phyloP scores from a whole-genome alignment of 2,888 invertebrate species.

The Proisotoma minuta region DNA sequence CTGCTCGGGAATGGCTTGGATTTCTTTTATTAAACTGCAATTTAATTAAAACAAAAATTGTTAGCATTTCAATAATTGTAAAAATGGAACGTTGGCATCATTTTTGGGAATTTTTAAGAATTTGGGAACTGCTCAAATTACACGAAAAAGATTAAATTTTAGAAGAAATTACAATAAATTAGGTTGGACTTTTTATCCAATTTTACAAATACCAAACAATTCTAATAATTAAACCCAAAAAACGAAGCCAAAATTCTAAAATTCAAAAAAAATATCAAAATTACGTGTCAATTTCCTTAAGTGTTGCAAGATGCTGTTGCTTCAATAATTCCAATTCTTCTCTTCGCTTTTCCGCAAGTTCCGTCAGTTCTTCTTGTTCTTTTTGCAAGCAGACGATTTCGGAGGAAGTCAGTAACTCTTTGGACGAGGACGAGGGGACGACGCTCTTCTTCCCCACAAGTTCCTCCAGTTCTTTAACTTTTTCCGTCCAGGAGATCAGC shows the following conservation, averaged over 20 bases:
- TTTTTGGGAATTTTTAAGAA: too few species aligned
- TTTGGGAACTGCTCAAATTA: too few species aligned
- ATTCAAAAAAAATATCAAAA: not conserved
- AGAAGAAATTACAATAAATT: too few species aligned
- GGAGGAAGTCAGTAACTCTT: slow-evolving; percentile 18
- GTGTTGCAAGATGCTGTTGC: slow-evolving; percentile 73
- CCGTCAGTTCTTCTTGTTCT: slow-evolving; percentile 87
- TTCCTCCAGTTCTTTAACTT: not conserved
- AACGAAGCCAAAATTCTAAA: too few species aligned
- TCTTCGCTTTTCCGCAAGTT: slow-evolving; percentile 82
- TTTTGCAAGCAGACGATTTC: slow-evolving; percentile 79
- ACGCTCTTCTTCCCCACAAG: not conserved
- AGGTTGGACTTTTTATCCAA: too few species aligned
- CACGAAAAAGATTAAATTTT: too few species aligned
- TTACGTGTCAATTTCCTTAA: slow-evolving; percentile 84
- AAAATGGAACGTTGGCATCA: too few species aligned
- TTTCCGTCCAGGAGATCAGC: not conserved
- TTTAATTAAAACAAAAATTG: not conserved
- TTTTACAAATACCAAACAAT: too few species aligned
- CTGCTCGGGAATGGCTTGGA: slow-evolving; percentile 88
- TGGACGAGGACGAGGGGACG: not conserved
- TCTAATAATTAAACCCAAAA: too few species aligned
- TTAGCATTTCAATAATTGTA: not conserved
- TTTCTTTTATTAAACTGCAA: slow-evolving; percentile 75
- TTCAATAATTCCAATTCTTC: slow-evolving; percentile 90